Base-by-base conservation (phyloP, 2,888 invertebrate genomes). In the Pollenia labialis region DNA sequence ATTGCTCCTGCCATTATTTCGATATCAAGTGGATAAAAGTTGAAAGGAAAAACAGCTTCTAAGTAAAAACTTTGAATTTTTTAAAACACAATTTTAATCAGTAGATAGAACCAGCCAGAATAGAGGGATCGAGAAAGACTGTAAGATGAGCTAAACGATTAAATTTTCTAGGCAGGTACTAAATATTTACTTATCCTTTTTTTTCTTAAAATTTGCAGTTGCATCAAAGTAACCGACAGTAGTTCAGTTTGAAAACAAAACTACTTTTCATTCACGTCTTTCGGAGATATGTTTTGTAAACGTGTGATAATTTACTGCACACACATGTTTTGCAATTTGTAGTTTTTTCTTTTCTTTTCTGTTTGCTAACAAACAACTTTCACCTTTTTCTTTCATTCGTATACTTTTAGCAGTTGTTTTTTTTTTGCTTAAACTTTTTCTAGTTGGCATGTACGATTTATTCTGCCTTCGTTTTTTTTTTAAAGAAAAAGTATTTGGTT, bases 291-390 rank as follows among this genome's bases (percentile, higher is more conserved):
- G 14, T 8, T 23, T 72, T 72, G 42, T 9, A 56, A 72, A 46
- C 56, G 71, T 72, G 71, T 23, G 56, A 72, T 72, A 72, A 72
- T 72, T 72, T 72, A 56, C 56, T 14, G 56, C 54, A 56, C 54
- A 44, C 71, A 71, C 71, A 72, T 46, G 44, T 23, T 42, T 72
- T 72, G 44, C 71, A 56, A 72, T 72, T 56, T 69, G 10, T 54
- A 54, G 9, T 32, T 32, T 32, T 6, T 23, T 40, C n/a, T n/a
- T 50, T n/a, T 7, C 42, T 10, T 4, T 23, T 64, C 46, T 50
- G 18, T 66, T 66, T 4, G 64, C 12, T 18, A 46, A 23, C 46
- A 46, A 46, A 23, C 46, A 46, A 12, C 40, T 66, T 44, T 56
- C 14, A 46, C 44, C 18, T 9, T 42, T 14, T 40, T 52, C 14